phyloP scores from a whole-genome alignment of 1,140 invertebrate genomes.

The Steinernema feltiae region DNA sequence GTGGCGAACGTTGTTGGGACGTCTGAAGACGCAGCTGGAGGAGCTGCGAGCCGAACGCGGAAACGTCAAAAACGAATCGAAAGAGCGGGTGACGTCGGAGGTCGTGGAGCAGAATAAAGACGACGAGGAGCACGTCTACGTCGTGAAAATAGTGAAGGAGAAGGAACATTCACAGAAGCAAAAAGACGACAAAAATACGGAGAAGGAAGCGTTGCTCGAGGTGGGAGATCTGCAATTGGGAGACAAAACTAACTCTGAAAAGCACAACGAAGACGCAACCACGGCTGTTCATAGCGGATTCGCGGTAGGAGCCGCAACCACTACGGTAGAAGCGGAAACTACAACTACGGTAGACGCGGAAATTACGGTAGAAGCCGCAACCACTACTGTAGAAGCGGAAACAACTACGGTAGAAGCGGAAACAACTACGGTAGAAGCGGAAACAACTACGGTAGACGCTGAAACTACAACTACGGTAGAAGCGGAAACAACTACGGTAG shows the following conservation, averaged over 20 bases:
- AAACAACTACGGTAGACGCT: too few species aligned
- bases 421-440: too few species aligned
- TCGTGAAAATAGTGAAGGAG: neutral
- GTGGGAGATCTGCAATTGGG: too few species aligned
- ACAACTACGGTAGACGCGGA: too few species aligned
- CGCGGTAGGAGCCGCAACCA: neutral
- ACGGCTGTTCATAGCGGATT: neutral
- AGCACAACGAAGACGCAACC: too few species aligned
- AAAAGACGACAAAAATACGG: neutral
- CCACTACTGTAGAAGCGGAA: too few species aligned
- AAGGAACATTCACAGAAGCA: neutral
- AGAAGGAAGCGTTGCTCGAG: neutral
- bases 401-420: too few species aligned
- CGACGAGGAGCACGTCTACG: slow-evolving; percentile 1
- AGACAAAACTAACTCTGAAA: too few species aligned
- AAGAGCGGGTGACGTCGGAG: neutral
- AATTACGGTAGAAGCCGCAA: too few species aligned
- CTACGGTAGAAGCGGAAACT: neutral
- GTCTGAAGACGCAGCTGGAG: slow-evolving; percentile 1
- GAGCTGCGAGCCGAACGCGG: neutral
- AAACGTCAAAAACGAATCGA: neutral
- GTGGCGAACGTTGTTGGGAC: neutral
- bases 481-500: too few species aligned
- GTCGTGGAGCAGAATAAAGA: neutral
- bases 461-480: too few species aligned